Evolutionary conservation across 2,113 vertebrate genomes (phyloP).

Genomic region (Hydrochoerus hydrochaeris): DNA sequence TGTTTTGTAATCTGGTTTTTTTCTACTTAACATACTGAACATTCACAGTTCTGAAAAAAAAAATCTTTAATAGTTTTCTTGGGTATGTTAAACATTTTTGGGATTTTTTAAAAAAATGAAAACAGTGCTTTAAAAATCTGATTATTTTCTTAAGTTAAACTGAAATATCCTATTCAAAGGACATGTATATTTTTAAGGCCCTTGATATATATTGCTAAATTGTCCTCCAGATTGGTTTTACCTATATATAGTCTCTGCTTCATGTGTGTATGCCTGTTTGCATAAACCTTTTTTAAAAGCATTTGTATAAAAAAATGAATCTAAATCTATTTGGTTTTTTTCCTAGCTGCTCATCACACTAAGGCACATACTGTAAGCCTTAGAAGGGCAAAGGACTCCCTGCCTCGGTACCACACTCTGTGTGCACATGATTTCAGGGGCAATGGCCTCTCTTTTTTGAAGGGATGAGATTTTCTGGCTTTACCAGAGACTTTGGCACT

Average conservation of each 20-base stretch:
- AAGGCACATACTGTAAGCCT: neutral
- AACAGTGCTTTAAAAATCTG: neutral
- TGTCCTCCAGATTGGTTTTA: neutral
- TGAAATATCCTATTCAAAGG: constrained; percentile 24
- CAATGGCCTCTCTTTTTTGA: neutral
- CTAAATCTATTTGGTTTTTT: neutral
- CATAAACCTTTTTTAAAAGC: neutral
- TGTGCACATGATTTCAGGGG: neutral
- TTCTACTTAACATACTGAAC: neutral
- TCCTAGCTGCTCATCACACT: neutral
- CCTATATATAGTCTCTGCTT: neutral
- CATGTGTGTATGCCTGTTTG: neutral
- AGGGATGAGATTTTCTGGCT: neutral
- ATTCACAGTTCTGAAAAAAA: neutral
- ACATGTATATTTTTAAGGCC: neutral
- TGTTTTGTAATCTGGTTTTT: neutral
- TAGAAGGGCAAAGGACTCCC: neutral
- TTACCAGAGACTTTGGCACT: neutral
- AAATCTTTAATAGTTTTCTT: neutral
- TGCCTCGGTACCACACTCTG: too few relatives aligned
- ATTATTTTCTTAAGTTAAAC: constrained; percentile 35
- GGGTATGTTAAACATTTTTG: constrained; percentile 5
- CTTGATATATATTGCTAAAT: constrained; percentile 3
- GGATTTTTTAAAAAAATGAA: neutral
- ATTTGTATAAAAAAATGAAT: constrained; percentile 2